Percentiles rank a stretch among this genome's conserved stretches.
phyloP scores from a whole-genome alignment of 2,797 vertebrate genomes.

The Sebastes alutus region DNA sequence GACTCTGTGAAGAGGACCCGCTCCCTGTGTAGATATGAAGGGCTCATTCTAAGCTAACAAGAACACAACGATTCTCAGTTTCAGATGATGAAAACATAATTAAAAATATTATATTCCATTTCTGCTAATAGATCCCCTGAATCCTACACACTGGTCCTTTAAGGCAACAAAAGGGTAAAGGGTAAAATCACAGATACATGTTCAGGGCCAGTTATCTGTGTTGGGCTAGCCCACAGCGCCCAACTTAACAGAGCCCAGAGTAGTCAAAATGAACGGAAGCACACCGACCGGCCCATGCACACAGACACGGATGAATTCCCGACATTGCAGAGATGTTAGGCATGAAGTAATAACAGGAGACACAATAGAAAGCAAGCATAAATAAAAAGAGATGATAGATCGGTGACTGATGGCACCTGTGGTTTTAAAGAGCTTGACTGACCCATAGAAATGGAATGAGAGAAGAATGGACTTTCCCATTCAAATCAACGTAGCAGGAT shows the following conservation, averaged over 20 bases:
- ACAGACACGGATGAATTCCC: slow-evolving; percentile 50
- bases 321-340: slow-evolving; percentile 69
- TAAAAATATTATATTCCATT: no score
- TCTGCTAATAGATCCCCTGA: no score
- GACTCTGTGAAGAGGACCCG: no score
- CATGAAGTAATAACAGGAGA: slow-evolving; percentile 55
- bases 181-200: slow-evolving; percentile 31
- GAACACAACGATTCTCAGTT: no score
- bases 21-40: no score
- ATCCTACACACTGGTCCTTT: no score
- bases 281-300: slow-evolving; percentile 73
- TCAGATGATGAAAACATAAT: no score
- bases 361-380: slow-evolving; percentile 65
- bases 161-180: slow-evolving; percentile 7
- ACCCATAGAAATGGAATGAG: not conserved
- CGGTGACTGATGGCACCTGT: slow-evolving; percentile 22
- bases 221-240: slow-evolving; percentile 1
- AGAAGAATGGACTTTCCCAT: not conserved
- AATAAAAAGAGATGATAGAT: slow-evolving; percentile 48
- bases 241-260: slow-evolving; percentile 10
- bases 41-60: no score
- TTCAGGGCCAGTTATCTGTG: slow-evolving; percentile 18
- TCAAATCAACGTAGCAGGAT: not conserved
- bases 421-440: slow-evolving; percentile 15
- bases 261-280: slow-evolving; percentile 55